Base-by-base conservation (phyloP, 2,797 vertebrate genomes). In the Mormyrus proboscirostris region DNA sequence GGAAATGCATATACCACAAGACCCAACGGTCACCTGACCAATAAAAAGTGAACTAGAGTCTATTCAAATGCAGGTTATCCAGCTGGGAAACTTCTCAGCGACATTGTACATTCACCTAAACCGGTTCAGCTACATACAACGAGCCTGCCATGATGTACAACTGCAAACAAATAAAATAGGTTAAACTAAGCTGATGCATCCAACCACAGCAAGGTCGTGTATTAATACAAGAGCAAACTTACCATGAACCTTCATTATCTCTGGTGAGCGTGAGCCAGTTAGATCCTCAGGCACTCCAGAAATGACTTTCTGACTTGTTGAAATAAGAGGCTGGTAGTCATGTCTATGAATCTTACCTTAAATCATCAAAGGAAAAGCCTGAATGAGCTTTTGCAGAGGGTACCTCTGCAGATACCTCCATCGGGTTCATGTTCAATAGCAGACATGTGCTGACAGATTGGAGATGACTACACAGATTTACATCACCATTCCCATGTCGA, bases 161-260 rank as follows among this genome's bases (percentile, higher is more conserved):
- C 9, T 12, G 25, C 3, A 69, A 69, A 69, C 62, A 69, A 25
- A 69, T 69, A 69, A 69, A 69, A 12, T 1, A 10, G 22, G 12
- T 5, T 76, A 76, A 76, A 41, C 10, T 22, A 49, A 51, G 69
- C 16, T 76, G 9, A 44, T 79, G 73, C 16, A 14, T 16, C 73
- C 14, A 44, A 79, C 16, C 33, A 41, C 14, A 79, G 73, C 73
- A 53, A 50, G 49, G 16, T 10, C n/a, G 53, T 10, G 10, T 4
- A 19, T 44, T 62, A 89, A 49, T 49, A 14, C n/a, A 22, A 3
- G 41, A 6, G 12, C 22, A 29, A 89, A 92, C 94, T 93, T 91
- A 97, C 97, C 97, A 49, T 98, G 97, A 59, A 94, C 91, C 90
- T 97, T 97, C 90, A 98, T 93, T 10, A 97, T 93, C 0, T 89